Evolutionary conservation across 2,113 vertebrate genomes (phyloP), one percentile per base, ranked within the genome.

Genomic region (Grallaria varia): DNA sequence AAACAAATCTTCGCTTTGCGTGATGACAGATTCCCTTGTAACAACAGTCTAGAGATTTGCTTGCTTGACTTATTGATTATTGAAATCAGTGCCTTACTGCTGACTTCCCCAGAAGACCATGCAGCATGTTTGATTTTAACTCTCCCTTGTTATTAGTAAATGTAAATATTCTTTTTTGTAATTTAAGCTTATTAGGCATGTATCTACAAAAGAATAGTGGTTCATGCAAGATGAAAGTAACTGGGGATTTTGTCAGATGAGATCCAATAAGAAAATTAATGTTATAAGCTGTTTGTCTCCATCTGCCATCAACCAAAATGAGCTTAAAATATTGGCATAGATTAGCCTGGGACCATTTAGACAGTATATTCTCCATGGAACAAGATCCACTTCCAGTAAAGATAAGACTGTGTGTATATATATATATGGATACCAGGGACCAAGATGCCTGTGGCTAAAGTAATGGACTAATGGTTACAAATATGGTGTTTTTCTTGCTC

Each of bases 41-140:
- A 82, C 86, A 90, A 56, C 37, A 89, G 87, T 60, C 90, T 92
- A 68, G 86, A 95, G 88, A 93, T 90, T 95, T 95, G 77, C 73
- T 92, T 94, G 69, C 64, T 74, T 96, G 88, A 95, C 80, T 94
- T 96, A 96, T 94, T 96, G 96, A 96, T 97, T 95, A 97, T 75
- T 92, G 96, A 93, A 96, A 92, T 71, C 68, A 87, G 64, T 58
- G 56, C n/a, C 87, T 94, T 92, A 60, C 60, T 87, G 73, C 73
- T 78, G 62, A 66, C 68, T 87, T 84, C 90, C 88, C 69, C 95
- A 94, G 76, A 84, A 87, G 88, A 89, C 53, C 66, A 15, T 52
- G 80, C 40, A 93, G 59, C 55, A 28, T 45, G 25, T 90, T 94
- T 96, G 80, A 84, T 95, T 96, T 95, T 66, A 95, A 93, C 66